phyloP scores from a whole-genome alignment of 2,888 invertebrate species.

The Amphipoea oculea region DNA sequence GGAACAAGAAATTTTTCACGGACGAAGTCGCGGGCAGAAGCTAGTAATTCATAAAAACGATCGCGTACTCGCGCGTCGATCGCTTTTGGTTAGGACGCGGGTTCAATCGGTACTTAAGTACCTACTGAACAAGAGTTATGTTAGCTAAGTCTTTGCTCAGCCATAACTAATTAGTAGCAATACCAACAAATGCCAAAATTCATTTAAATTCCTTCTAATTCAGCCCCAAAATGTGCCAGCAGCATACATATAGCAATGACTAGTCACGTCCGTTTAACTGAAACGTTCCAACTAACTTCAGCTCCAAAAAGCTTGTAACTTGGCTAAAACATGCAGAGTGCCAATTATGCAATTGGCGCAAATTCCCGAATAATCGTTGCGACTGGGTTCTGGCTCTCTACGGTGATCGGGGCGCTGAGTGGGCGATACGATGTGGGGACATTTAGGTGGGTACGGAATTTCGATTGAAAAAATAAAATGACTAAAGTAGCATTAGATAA shows the following conservation, averaged over 20 bases:
- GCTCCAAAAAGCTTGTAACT: slow-evolving; percentile 52
- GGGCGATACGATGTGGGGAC: neutral
- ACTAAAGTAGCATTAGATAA: neutral
- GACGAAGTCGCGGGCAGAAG: too few species aligned
- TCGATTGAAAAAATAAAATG: neutral
- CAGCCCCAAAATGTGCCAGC: slow-evolving; percentile 4
- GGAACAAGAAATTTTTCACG: too few species aligned
- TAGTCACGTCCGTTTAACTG: slow-evolving; percentile 52
- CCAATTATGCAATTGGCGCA: slow-evolving; percentile 69
- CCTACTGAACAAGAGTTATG: neutral
- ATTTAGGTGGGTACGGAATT: neutral
- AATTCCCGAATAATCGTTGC: slow-evolving; percentile 56
- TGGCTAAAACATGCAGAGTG: slow-evolving; percentile 71
- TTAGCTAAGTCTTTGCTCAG: neutral
- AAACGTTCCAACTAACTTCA: slow-evolving; percentile 52
- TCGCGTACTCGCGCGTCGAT: neutral
- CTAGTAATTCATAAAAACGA: too few species aligned
- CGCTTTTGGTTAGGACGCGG: neutral
- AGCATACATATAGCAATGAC: slow-evolving; percentile 38
- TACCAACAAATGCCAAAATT: neutral
- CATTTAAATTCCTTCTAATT: slow-evolving; percentile 24
- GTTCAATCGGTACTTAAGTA: neutral
- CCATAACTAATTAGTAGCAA: neutral
- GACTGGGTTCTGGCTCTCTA: slow-evolving; percentile 12
- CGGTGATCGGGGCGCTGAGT: neutral